Evolutionary conservation across 2,888 invertebrate genomes (phyloP).

Genomic region (Ophioninae sp.): DNA sequence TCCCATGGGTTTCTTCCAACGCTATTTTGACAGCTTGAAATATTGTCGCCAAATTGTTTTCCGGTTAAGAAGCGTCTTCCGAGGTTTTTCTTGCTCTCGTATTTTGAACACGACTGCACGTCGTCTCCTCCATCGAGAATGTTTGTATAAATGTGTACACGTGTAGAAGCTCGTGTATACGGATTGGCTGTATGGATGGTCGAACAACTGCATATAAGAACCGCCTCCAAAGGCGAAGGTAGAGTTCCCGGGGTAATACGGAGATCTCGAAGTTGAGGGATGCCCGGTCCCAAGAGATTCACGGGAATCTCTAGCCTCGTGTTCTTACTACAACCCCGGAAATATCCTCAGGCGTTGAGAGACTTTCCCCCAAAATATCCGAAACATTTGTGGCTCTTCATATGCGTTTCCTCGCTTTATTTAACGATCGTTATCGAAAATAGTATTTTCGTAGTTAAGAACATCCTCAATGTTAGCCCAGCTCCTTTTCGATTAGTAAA

Average conservation of each 20-base stretch:
- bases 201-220: constrained; percentile 55
- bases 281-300: constrained; percentile 68
- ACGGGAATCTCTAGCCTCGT: constrained; percentile 58
- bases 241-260: constrained; percentile 46
- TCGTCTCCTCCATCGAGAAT: constrained; percentile 43
- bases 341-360: constrained; percentile 46
- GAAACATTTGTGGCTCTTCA: constrained; percentile 51
- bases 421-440: constrained; percentile 24
- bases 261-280: constrained; percentile 69
- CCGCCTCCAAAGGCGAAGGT: constrained; percentile 43
- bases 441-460: constrained; percentile 13
- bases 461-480: no score
- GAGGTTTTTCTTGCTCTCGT: constrained; percentile 58
- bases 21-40: constrained; percentile 75
- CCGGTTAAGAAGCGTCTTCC: constrained; percentile 63
- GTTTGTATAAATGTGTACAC: constrained; percentile 38
- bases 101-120: constrained; percentile 42
- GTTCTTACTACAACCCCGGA: constrained; percentile 52
- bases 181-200: neutral
- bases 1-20: constrained; percentile 65
- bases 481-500: no score
- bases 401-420: constrained; percentile 11
- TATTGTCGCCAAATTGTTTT: constrained; percentile 74
- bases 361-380: constrained; percentile 29
- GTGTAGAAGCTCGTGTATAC: constrained; percentile 13